phyloP scores from a whole-genome alignment of 1,140 invertebrate species.

The Chionoecetes opilio region DNA sequence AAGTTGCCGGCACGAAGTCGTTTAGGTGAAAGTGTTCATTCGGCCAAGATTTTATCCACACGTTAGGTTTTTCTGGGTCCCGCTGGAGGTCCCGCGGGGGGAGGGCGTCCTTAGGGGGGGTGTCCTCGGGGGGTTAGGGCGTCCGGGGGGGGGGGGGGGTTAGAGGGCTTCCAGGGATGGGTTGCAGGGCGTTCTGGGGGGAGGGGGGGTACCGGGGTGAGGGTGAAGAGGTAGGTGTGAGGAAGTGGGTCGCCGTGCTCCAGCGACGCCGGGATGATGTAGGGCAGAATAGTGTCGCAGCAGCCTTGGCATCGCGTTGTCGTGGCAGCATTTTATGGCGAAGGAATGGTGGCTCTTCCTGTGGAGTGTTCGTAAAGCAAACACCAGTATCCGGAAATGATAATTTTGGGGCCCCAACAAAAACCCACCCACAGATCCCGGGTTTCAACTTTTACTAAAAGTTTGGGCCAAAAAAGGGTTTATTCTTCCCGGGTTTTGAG shows the following conservation, averaged over 20 bases:
- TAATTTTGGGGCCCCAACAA: no score
- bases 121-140: background rate
- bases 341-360: background rate
- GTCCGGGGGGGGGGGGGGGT: background rate
- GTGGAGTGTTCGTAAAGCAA: background rate
- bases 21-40: background rate
- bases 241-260: background rate
- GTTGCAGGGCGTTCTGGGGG: background rate
- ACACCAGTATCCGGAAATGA: background rate
- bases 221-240: background rate
- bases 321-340: background rate
- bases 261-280: background rate
- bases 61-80: background rate
- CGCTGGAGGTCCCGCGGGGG: background rate
- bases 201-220: background rate
- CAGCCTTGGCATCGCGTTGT: background rate
- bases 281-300: background rate
- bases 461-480: no score
- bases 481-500: no score
- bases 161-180: no score
- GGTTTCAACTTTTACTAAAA: no score
- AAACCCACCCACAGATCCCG: no score
- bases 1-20: conserved; percentile 1
- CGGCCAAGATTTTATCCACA: background rate
- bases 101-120: background rate